Base-by-base conservation (phyloP, 2,113 vertebrate genomes). In the Benthochromis sp. region DNA sequence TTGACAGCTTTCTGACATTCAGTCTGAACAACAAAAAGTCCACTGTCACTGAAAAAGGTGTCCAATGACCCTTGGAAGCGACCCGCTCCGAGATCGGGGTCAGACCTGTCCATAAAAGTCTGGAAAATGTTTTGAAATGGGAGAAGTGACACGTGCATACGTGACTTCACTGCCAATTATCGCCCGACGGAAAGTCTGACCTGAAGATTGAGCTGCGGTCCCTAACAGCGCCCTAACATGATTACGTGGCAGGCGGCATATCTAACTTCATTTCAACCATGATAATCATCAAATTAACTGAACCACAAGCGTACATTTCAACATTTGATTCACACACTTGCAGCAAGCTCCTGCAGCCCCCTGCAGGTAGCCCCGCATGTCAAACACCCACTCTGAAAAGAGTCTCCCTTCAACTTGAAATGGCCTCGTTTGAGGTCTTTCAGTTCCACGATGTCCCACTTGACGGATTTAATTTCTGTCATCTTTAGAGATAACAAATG, bases 401-500 rank as follows among this genome's bases (percentile, higher is more conserved):
- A 76, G 43, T 0, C 24, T 76, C 21, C 19, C 76, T 86, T 83
- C 61, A 87, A 73, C 85, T 88, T 84, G 31, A 81, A 82, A 87
- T 36, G 52, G 69, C 83, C 83, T 89, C 85, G 34, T 87, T 88
- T 86, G 53, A 66, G 9, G 57, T 47, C 11, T 71, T 1, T 50
- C 73, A 4, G n/a, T 40, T 84, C 73, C 47, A 0, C 40, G 0
- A 31, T 31, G 86, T 47, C 82, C 34, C 12, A 24, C 82, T 66
- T 80, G 54, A 87, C 9, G 5, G n/a, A 76, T 87, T 87, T 71
- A 29, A 69, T 88, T 90, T 87, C 90, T 81, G 61, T 94, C 83
- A 88, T 90, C 85, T 90, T 16, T 16, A 53, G 80, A 78, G 84
- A 88, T 89, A 59, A 81, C 34, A 84, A 88, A 93, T 87, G 57